These are phyloP conservation scores for Microcaecilia unicolor DNA, from an alignment of 2,797 vertebrate species.

Conservation along the genomic window DNA sequence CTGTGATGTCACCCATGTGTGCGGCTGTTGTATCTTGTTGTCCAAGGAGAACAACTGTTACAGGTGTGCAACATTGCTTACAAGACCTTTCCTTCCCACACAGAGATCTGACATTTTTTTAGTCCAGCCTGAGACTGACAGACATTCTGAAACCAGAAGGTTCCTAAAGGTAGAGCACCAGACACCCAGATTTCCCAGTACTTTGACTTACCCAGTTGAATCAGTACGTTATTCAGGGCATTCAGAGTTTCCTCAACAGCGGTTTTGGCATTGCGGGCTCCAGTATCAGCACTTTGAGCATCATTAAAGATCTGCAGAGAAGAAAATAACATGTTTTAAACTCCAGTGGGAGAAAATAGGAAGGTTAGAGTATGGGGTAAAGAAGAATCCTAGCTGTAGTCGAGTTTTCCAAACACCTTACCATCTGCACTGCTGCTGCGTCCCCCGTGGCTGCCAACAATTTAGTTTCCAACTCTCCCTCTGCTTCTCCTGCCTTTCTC, in stretches of 20 bases:
- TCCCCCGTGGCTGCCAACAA: slow-evolving; percentile 15
- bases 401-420: too few relatives aligned
- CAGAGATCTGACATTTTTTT: too few relatives aligned
- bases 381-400: too few relatives aligned
- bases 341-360: not conserved
- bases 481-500: slow-evolving; percentile 24
- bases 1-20: too few relatives aligned
- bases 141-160: too few relatives aligned
- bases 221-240: slow-evolving; percentile 55
- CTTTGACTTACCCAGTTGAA: slow-evolving; percentile 56
- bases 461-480: slow-evolving; percentile 29
- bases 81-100: too few relatives aligned
- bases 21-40: too few relatives aligned
- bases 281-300: slow-evolving; percentile 41
- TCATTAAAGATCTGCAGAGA: slow-evolving; percentile 46
- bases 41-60: too few relatives aligned
- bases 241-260: slow-evolving; percentile 48
- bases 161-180: too few relatives aligned
- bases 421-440: slow-evolving; percentile 28
- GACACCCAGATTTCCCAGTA: too few relatives aligned
- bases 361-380: accelerated
- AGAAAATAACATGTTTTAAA: not conserved
- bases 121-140: too few relatives aligned
- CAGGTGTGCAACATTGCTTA: too few relatives aligned
- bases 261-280: slow-evolving; percentile 41